Base-by-base conservation (phyloP, 2,888 invertebrate genomes). In the Himalopsyche kuldschensis region DNA sequence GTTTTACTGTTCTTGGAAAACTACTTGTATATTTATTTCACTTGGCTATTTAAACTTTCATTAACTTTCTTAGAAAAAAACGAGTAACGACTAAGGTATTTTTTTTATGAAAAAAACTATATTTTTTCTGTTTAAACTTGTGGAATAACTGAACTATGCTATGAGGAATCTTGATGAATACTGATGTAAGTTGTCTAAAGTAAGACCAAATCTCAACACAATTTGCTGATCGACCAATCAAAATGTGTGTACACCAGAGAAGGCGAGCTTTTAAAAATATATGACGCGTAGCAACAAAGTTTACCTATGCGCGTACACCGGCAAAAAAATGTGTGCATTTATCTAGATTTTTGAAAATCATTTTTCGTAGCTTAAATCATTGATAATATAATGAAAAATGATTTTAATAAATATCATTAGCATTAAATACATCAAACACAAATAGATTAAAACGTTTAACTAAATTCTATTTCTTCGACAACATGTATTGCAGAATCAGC, bases 111-210 rank as follows among this genome's bases (percentile, higher is more conserved):
- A 27, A 75, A 27, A 27, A 8, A 69, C 6, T 27, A 69, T 30
- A 15, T 8, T 63, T 8, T 63, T 27, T 27, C 17, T 69, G 69
- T 69, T 24, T 3, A 30, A 27, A 30, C 30, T 27, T 69, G 75
- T 27, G 75, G 17, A 32, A 30, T 75, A 27, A 31, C 20, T 32
- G 32, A 75, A 75, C 75, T 75, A 31, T 24, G 20, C 20, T 55
- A 55, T 55, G 4, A 24, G 90, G 69, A 63, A 75, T 81, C 84
- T 80, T 90, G 91, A 91, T 91, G 91, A 90, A 90, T 90, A 90
- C 90, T 89, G 90, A 89, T 90, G 91, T 89, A 90, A 90, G 91
- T 91, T 91, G 92, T 91, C 92, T 92, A 92, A 91, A 92, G 92
- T 92, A 92, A 92, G 91, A 92, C 91, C 91, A 90, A 92, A 85